A percentile compares a stretch with the other conserved stretches of the same genome.
These are phyloP conservation scores for Diogma glabrata DNA, from an alignment of 2,888 invertebrate species.

Conservation along the genomic window DNA sequence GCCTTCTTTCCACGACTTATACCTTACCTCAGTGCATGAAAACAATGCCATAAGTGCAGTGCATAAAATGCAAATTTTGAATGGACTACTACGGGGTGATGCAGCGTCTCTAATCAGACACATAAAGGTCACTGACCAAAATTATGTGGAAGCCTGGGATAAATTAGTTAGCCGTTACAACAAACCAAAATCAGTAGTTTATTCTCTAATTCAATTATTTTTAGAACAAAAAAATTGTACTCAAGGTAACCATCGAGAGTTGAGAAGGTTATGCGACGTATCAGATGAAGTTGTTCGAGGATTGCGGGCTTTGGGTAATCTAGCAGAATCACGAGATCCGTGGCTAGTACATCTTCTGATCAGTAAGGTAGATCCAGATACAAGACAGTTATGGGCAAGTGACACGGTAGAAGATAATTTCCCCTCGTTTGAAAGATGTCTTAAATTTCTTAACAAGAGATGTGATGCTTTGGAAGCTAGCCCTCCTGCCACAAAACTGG, in stretches of 20 bases:
- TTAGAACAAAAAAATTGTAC: too few species aligned
- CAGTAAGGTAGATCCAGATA: not conserved
- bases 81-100: not conserved
- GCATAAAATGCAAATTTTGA: too few species aligned
- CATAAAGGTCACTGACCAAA: not conserved
- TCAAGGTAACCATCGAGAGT: not conserved
- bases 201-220: too few species aligned
- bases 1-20: too few species aligned
- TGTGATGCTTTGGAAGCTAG: not conserved
- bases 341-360: not conserved
- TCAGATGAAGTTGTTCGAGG: not conserved
- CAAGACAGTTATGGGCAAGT: too few species aligned
- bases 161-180: too few species aligned
- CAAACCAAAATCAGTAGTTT: too few species aligned
- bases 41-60: too few species aligned
- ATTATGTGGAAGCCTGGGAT: not conserved
- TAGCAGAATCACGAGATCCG: not conserved
- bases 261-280: not conserved
- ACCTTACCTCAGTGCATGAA: too few species aligned
- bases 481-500: not conserved
- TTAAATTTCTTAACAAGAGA: too few species aligned
- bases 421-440: not conserved
- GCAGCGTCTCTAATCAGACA: not conserved
- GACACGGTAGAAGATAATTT: not conserved
- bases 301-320: too few species aligned